These are phyloP conservation scores for Metaphire vulgaris DNA, from an alignment of 1,140 invertebrate genomes.

Conservation along the genomic window DNA sequence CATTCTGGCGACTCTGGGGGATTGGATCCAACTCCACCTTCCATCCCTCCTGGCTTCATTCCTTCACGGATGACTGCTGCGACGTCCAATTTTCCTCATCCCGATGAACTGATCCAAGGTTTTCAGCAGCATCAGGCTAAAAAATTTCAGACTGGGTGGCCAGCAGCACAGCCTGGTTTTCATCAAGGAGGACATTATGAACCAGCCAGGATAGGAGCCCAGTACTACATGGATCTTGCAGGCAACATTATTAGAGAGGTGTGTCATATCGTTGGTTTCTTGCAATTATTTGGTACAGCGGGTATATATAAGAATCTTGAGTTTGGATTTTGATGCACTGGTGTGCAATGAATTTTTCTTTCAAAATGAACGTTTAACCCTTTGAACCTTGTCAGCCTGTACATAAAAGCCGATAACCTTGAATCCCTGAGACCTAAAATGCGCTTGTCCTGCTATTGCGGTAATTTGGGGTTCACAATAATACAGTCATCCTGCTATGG, in stretches of 20 bases:
- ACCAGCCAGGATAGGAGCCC: slow-evolving; percentile 60
- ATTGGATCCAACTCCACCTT: not conserved
- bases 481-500: no score
- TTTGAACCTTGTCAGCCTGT: no score
- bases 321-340: no score
- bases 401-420: no score
- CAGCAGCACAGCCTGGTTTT: not conserved
- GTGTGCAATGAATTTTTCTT: no score
- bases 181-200: slow-evolving; percentile 56
- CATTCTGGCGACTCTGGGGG: not conserved
- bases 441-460: no score
- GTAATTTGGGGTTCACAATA: no score
- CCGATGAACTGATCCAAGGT: slow-evolving; percentile 13
- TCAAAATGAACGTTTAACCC: no score
- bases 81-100: not conserved
- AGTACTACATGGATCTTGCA: slow-evolving; percentile 67
- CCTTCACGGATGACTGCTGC: not conserved
- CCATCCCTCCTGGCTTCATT: not conserved
- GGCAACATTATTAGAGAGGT: slow-evolving; percentile 46
- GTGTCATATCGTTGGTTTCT: not conserved
- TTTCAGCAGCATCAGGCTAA: slow-evolving; percentile 20
- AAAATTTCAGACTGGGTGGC: not conserved
- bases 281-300: slow-evolving; percentile 5
- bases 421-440: no score
- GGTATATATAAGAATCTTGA: no score